Base-by-base conservation (phyloP, 2,113 vertebrate genomes). In the Physeter macrocephalus region DNA sequence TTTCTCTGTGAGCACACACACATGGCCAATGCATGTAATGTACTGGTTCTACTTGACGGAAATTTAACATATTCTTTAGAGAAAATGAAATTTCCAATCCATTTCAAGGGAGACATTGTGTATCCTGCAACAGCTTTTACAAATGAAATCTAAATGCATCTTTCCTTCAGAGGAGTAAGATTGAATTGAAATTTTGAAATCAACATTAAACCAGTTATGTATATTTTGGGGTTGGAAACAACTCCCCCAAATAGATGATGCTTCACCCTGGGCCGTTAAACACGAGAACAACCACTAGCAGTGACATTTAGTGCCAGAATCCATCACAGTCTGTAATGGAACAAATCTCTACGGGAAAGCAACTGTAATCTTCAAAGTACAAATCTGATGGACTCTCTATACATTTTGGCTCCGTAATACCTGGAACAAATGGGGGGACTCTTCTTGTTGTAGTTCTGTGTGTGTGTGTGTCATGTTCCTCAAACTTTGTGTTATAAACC, bases 251-350 rank as follows among this genome's bases (percentile, higher is more conserved):
- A 46, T 23, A 83, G 52, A 36, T 89, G 39, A 86, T 1, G 6
- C 31, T 21, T 72, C 31, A 1, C 5, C 3, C 15, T 29, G 25
- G 39, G 49, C 15, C 67, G 5, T 72, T 34, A 11, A 92, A 61
- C 14, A 6, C 9, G 2, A 41, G 13, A n/a, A 59, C 17, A 13
- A 36, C 54, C 15, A 0, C 23, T n/a, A 20, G 62, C 9, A 0
- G 2, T 87, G n/a, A 6, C 64, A 8, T 86, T 89, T 69, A 67
- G 49, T 77, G 8, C 43, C 15, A 34, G 41, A 31, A 72, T 62
- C 59, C 83, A 13, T 71, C 66, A 6, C 14, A 14, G 29, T 83
- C 86, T 62, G 5, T 61, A 77, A 43, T 5, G 6, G 39, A 81
- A 93, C 21, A 5, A 36, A 10, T 72, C 39, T 67, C 27, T 6